phyloP scores from a whole-genome alignment of 1,140 invertebrate genomes.

The Contarinia nasturtii region DNA sequence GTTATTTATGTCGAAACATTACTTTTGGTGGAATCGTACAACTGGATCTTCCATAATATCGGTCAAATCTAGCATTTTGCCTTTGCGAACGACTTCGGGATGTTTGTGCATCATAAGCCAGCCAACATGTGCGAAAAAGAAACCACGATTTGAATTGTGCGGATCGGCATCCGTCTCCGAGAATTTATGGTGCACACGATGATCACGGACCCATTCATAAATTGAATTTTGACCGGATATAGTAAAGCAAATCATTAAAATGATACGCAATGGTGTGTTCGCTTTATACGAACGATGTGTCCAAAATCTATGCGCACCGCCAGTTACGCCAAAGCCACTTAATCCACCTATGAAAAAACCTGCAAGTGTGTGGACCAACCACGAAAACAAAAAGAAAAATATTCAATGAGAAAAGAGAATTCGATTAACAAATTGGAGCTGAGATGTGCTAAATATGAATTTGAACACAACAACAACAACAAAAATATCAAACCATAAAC shows the following conservation, averaged over 20 bases:
- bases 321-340: slow-evolving; percentile 52
- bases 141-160: slow-evolving; percentile 71
- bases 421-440: no score
- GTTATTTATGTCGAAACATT: slow-evolving; percentile 8
- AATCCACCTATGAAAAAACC: slow-evolving; percentile 28
- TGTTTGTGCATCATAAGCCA: slow-evolving; percentile 78
- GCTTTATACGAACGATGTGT: slow-evolving; percentile 71
- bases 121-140: slow-evolving; percentile 82
- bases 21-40: slow-evolving; percentile 50
- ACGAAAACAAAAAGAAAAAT: no score
- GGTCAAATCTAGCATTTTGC: slow-evolving; percentile 51
- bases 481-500: no score
- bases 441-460: no score
- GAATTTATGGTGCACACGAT: slow-evolving; percentile 78
- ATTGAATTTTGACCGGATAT: slow-evolving; percentile 53
- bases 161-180: slow-evolving; percentile 81
- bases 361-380: no score
- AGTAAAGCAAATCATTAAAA: slow-evolving; percentile 47
- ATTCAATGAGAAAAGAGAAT: no score
- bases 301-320: slow-evolving; percentile 68
- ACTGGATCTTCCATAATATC: slow-evolving; percentile 62
- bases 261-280: slow-evolving; percentile 42
- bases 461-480: no score
- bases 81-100: slow-evolving; percentile 55
- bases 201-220: slow-evolving; percentile 55